Evolutionary conservation across 2,888 invertebrate genomes (phyloP), one percentile per base, ranked within the genome.

Genomic region (Slavum lentiscoides): DNA sequence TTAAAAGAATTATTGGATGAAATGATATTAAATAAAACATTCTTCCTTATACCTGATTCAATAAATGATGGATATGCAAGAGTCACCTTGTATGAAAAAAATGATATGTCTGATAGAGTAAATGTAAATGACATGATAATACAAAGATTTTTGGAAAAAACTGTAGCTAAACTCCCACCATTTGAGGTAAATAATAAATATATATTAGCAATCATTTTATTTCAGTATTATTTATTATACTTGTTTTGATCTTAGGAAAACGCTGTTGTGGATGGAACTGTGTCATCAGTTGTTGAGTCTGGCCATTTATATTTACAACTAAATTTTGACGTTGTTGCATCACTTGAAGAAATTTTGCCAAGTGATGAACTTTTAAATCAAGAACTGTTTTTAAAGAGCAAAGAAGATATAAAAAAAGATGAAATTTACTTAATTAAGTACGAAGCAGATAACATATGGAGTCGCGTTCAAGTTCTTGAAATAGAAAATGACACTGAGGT

Each of bases 61-160:
- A 19, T 80, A 15, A 72, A 64, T 55, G 37, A 70, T n/a, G 62
- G 61, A 19, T 37, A n/a, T 43, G 5, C 62, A 19, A 80, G 39
- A 19, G 17, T 80, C 7, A 80, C 80, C 23, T 80, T 80, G 15
- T 80, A 66, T 72, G 80, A 80, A 39, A 80, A 69, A 80, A 37
- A 23, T n/a, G 43, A 37, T 37, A 2, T 11, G 9, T 59, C 30
- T 58, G 39, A 75, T 39, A 66, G 53, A 58, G 17, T 70, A 7
- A 80, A 80, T 80, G 80, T 80, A 19, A 80, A 80, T 55, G 58
- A 80, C 17, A 53, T 72, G 58, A 80, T 80, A 19, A 64, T 80
- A 15, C 21, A 70, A 66, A 64, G 39, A 37, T 72, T 80, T 64
- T 39, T 80, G 23, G 39, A 53, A 15, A 80, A 72, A 64, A 37